Conservation (phyloP, 2,797 vertebrate genomes). For the Sphenodon punctatus region DNA sequence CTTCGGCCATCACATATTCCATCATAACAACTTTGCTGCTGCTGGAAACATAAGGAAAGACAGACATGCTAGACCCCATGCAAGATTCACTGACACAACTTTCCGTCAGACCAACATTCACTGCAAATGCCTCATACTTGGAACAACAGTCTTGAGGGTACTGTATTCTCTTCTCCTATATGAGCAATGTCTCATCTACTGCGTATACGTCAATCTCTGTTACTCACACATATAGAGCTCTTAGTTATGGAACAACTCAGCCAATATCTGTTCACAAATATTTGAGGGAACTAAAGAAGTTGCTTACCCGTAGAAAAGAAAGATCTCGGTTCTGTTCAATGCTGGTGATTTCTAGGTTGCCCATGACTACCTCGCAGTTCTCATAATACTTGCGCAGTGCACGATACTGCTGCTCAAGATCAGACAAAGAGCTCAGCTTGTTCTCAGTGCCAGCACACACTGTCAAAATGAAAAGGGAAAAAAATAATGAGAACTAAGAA, state of each 20-base stretch:
- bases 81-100: background rate
- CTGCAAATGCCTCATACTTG: background rate
- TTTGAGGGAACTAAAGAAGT: background rate
- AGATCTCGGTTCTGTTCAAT: constrained; percentile 95
- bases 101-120: background rate
- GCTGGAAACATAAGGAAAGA: background rate
- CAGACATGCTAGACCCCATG: background rate
- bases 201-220: too few relatives aligned
- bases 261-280: background rate
- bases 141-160: background rate
- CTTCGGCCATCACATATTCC: background rate
- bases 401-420: constrained; percentile 96
- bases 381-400: constrained; percentile 95
- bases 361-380: constrained; percentile 98
- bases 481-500: background rate
- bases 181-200: constrained; percentile 18
- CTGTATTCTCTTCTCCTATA: background rate
- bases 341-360: constrained; percentile 98
- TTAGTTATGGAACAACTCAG: too few relatives aligned
- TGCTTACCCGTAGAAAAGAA: constrained; percentile 91
- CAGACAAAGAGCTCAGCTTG: constrained; percentile 95
- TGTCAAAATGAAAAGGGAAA: constrained; percentile 65
- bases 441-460: constrained; percentile 96
- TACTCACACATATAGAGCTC: too few relatives aligned
- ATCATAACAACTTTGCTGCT: background rate